These are phyloP conservation scores for Acromyrmex charruanus DNA, from an alignment of 1,140 invertebrate species.

Conservation along the genomic window DNA sequence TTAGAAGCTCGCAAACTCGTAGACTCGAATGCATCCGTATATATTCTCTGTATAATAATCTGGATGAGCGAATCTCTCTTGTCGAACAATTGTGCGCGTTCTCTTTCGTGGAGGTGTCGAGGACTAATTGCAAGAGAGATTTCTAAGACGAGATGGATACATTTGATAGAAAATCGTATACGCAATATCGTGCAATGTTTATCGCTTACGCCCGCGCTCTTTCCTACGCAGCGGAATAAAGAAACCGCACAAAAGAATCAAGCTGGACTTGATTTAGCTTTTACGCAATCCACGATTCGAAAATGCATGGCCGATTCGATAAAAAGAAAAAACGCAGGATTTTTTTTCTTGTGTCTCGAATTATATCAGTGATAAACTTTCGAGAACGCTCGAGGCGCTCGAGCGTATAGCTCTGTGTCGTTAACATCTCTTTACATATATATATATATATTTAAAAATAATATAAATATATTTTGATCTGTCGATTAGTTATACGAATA, in stretches of 20 bases:
- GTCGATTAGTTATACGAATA: conserved; percentile 78
- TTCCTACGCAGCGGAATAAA: conserved; percentile 31
- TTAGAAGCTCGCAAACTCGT: conserved; percentile 46
- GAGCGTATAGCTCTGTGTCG: conserved; percentile 50
- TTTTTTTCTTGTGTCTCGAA: conserved; percentile 50
- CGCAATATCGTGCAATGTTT: conserved; percentile 36
- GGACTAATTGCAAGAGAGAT: background rate
- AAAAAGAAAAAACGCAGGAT: conserved; percentile 30
- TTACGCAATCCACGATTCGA: conserved; percentile 53
- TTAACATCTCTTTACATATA: conserved; percentile 60
- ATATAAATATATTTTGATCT: conserved; percentile 81
- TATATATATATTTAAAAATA: conserved; percentile 45
- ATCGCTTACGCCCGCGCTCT: conserved; percentile 17
- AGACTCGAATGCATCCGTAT: background rate
- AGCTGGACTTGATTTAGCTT: conserved; percentile 78
- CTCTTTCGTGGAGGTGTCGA: background rate
- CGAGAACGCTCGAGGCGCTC: background rate
- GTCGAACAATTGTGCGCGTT: background rate
- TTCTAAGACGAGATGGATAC: background rate
- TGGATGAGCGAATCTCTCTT: background rate
- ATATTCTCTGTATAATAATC: background rate
- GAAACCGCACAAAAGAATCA: conserved; percentile 70
- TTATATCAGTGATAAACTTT: conserved; percentile 49
- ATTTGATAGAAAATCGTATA: conserved; percentile 6
- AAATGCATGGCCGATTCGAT: conserved; percentile 46